These are phyloP conservation scores for Nicator chloris DNA, from an alignment of 2,113 vertebrate species.

Conservation along the genomic window DNA sequence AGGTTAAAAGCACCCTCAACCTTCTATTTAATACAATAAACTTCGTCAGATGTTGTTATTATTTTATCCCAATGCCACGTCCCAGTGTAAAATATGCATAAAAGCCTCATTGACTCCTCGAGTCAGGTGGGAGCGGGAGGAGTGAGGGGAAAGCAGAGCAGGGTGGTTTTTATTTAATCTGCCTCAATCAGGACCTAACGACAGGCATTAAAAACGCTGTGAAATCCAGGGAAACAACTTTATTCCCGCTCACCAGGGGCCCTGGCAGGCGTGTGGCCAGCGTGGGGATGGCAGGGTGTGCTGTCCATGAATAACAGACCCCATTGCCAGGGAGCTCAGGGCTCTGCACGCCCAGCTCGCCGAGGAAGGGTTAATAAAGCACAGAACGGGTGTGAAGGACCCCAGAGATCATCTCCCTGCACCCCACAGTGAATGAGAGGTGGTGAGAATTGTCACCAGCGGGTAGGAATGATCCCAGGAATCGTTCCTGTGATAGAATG, in stretches of 20 bases:
- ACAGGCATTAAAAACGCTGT: neutral
- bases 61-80: constrained; percentile 1
- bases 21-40: constrained; percentile 55
- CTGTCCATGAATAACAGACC: rapidly evolving
- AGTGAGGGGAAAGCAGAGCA: neutral
- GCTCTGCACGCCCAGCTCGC: neutral
- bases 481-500: no score
- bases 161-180: constrained; percentile 60
- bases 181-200: constrained; percentile 5
- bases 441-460: rapidly evolving
- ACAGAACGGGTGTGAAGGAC: neutral
- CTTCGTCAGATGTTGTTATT: constrained; percentile 55
- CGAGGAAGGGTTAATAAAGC: neutral
- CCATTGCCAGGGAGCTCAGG: rapidly evolving
- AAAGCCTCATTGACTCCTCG: neutral
- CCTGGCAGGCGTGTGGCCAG: neutral
- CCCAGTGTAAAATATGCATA: neutral
- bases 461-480: neutral
- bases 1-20: constrained; percentile 51
- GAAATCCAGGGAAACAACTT: neutral
- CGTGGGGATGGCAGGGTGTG: rapidly evolving
- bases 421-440: rapidly evolving
- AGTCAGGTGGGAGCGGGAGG: neutral
- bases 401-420: no score
- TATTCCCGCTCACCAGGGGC: neutral